These are phyloP conservation scores for Aphaenogaster floridana DNA, from an alignment of 1,140 invertebrate species.

Conservation along the genomic window DNA sequence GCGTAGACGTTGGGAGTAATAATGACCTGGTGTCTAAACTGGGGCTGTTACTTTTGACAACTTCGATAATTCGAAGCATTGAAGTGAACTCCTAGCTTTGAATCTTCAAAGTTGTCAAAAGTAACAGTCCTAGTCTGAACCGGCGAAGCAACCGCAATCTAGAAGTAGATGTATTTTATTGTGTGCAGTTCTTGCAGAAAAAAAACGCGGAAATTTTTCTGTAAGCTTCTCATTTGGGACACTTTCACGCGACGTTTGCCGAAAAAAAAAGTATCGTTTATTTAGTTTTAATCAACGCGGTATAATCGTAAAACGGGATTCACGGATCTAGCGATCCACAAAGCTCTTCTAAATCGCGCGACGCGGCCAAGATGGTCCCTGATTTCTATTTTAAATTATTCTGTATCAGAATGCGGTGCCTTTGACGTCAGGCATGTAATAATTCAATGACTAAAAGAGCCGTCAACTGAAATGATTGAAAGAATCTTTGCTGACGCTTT, in stretches of 20 bases:
- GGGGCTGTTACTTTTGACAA: neutral
- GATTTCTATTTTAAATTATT: conserved; percentile 27
- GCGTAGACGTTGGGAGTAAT: neutral
- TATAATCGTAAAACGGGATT: neutral
- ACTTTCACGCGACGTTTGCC: neutral
- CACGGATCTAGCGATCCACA: neutral
- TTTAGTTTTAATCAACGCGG: neutral
- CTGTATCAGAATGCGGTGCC: no score
- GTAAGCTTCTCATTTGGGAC: neutral
- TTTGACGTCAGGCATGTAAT: neutral
- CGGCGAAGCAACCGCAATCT: neutral
- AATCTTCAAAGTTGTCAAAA: no score
- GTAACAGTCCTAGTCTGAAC: no score
- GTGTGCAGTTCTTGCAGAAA: neutral
- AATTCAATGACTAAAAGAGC: neutral
- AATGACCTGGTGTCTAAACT: neutral
- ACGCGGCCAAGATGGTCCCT: neutral
- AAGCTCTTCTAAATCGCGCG: neutral
- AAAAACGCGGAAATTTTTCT: neutral
- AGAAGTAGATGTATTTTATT: neutral
- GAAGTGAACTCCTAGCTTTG: no score
- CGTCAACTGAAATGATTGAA: neutral
- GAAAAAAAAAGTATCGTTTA: neutral
- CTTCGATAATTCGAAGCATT: neutral
- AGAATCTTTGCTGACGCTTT: neutral